Evolutionary conservation across 2,797 vertebrate species (phyloP).

Genomic region (Notoglanidium macrostoma): DNA sequence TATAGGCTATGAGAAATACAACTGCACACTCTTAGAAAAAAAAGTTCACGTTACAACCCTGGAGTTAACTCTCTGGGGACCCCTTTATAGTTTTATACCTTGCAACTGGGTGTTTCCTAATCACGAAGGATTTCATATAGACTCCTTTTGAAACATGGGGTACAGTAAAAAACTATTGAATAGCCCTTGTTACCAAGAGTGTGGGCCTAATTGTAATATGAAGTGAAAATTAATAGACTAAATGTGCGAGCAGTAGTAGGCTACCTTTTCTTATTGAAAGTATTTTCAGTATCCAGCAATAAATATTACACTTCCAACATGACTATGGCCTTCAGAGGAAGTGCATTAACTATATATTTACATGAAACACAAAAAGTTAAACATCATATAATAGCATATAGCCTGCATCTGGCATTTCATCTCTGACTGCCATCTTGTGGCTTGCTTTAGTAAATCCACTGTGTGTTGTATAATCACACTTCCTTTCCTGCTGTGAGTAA

Average conservation of each 20-base stretch:
- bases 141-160: not conserved
- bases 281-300: not conserved
- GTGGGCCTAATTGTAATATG: not conserved
- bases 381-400: not conserved
- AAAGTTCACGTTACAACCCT: not conserved
- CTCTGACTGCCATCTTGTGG: slow-evolving; percentile 53
- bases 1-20: not conserved
- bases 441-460: not conserved
- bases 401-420: not conserved
- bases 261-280: not conserved
- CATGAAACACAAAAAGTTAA: slow-evolving; percentile 4
- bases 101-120: not conserved
- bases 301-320: not conserved
- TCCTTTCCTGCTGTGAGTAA: slow-evolving; percentile 1
- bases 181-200: too few relatives aligned
- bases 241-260: not conserved
- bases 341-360: not conserved
- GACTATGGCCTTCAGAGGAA: not conserved
- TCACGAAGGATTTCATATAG: not conserved
- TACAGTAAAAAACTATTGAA: not conserved
- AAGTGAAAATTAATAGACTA: not conserved
- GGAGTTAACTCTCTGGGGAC: too few relatives aligned
- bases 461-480: not conserved
- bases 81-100: not conserved
- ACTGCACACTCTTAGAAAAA: not conserved